Evolutionary conservation across 2,888 invertebrate genomes (phyloP).

Genomic region (Erebia palarica): DNA sequence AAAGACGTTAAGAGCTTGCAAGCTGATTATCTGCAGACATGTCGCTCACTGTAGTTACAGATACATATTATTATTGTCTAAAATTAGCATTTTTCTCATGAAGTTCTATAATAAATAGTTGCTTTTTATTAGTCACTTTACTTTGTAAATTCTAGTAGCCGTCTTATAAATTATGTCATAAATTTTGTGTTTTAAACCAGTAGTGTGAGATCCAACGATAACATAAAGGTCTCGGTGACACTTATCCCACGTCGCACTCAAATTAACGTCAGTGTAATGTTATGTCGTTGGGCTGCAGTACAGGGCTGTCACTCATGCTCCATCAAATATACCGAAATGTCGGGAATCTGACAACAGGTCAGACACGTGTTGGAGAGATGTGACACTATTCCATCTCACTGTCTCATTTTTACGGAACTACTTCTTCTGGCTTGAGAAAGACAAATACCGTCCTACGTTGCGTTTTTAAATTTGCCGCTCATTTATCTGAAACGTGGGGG

Average conservation of each 20-base stretch:
- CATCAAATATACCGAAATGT: conserved; percentile 80
- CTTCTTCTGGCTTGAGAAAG: conserved; percentile 70
- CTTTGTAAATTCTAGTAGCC: conserved; percentile 72
- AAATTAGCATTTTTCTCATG: conserved; percentile 47
- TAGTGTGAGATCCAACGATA: conserved; percentile 71
- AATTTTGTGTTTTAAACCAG: conserved; percentile 66
- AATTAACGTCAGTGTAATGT: conserved; percentile 79
- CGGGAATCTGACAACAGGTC: conserved; percentile 77
- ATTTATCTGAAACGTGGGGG: conserved; percentile 70
- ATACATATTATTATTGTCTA: conserved; percentile 44
- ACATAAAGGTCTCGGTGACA: conserved; percentile 60
- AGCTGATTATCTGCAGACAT: conserved; percentile 45
- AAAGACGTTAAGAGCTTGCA: conserved; percentile 37
- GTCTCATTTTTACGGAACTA: conserved; percentile 69
- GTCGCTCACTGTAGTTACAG: conserved; percentile 44
- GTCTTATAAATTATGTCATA: conserved; percentile 68
- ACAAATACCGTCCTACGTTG: conserved; percentile 62
- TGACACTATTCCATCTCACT: conserved; percentile 74
- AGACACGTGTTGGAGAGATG: conserved; percentile 75
- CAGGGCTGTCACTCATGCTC: conserved; percentile 80
- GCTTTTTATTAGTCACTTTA: conserved; percentile 52
- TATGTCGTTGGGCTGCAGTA: conserved; percentile 64
- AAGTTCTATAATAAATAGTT: conserved; percentile 47
- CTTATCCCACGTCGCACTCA: conserved; percentile 63
- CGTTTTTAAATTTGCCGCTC: conserved; percentile 52